A percentile compares a stretch with the other conserved stretches of the same genome.
phyloP scores from a whole-genome alignment of 2,888 invertebrate genomes.

The Tenthredo mesomela region DNA sequence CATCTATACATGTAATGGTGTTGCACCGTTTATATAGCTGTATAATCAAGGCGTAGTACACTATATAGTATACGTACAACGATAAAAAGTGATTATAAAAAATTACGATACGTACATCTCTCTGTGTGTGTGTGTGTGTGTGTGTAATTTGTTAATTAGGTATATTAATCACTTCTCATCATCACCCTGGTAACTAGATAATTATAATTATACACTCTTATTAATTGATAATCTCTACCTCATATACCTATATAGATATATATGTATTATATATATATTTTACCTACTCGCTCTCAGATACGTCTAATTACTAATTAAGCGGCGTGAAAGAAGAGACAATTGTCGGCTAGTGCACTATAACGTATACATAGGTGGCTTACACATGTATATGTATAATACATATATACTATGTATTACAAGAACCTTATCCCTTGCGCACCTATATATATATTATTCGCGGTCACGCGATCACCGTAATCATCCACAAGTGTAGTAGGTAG shows the following conservation, averaged over 20 bases:
- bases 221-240: constrained; percentile 13
- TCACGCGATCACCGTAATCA: constrained; percentile 36
- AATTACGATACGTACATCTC: neutral
- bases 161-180: neutral
- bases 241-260: neutral
- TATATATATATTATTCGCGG: constrained; percentile 16
- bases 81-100: neutral
- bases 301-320: constrained; percentile 12
- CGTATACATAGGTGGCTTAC: neutral
- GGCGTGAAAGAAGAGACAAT: constrained; percentile 25
- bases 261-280: neutral
- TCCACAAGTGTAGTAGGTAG: neutral
- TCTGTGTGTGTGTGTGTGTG: too few relatives aligned
- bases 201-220: constrained; percentile 14
- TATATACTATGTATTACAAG: neutral
- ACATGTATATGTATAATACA: neutral
- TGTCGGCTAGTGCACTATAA: neutral
- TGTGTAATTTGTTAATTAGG: neutral
- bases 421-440: neutral
- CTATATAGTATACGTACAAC: neutral
- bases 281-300: neutral
- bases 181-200: neutral
- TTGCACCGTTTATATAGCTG: neutral
- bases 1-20: neutral
- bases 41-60: neutral